These are phyloP conservation scores for Asbolus verrucosus DNA, from an alignment of 1,140 invertebrate species.

Conservation along the genomic window DNA sequence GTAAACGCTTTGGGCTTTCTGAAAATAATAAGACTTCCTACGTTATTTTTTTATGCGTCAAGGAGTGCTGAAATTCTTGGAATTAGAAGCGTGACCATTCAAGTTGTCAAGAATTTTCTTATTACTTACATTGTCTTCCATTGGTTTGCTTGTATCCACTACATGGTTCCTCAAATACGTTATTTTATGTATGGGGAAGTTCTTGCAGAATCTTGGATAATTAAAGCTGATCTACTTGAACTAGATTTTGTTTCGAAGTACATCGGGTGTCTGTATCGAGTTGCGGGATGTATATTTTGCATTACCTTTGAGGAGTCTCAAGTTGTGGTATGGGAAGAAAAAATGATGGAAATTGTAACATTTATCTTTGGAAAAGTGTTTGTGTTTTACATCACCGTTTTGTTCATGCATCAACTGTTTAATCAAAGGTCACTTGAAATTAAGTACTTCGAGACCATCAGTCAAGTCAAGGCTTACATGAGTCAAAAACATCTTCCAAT, in stretches of 20 bases:
- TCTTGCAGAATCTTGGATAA: conserved; percentile 11
- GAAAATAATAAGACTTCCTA: conserved; percentile 19
- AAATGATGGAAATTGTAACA: not conserved
- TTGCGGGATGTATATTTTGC: not conserved
- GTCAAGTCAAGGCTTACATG: conserved; percentile 20
- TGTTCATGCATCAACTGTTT: not conserved
- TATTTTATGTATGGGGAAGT: conserved; percentile 8
- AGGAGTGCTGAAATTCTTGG: conserved; percentile 4
- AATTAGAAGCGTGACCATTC: not conserved
- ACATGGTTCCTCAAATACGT: conserved; percentile 15
- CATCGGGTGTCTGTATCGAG: conserved; percentile 3
- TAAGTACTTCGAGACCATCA: conserved; percentile 22
- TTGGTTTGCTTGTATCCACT: conserved; percentile 18
- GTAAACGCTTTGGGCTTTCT: not conserved
- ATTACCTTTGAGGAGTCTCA: conserved; percentile 4
- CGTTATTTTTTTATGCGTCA: conserved; percentile 2
- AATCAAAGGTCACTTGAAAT: conserved; percentile 1
- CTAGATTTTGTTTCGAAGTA: not conserved
- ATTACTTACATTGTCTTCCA: conserved; percentile 9
- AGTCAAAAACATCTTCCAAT: conserved; percentile 15
- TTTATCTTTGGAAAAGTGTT: conserved; percentile 25
- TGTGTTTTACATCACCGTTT: conserved; percentile 2
- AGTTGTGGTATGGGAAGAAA: conserved; percentile 4
- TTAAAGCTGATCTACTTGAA: conserved; percentile 6
- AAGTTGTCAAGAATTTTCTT: not conserved